Conservation (phyloP, 2,113 vertebrate genomes). For the Mesitornis unicolor region DNA sequence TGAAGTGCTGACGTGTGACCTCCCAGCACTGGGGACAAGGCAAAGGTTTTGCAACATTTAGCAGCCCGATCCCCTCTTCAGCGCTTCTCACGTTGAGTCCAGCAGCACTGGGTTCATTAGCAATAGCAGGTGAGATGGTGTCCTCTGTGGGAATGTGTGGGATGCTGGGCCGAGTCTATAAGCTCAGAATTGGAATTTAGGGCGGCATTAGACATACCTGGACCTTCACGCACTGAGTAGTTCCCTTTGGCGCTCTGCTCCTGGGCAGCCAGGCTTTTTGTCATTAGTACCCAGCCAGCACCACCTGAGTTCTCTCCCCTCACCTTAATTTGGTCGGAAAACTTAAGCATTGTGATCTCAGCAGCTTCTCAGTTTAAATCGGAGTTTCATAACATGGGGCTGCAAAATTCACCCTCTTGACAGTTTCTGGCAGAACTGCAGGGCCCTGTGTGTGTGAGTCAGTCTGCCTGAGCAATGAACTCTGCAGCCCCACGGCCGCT, state of each 20-base stretch:
- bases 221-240: too few relatives aligned
- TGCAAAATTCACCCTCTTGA: not conserved
- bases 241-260: not conserved
- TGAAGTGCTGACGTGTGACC: rapidly evolving
- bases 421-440: not conserved
- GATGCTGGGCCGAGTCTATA: not conserved
- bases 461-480: not conserved
- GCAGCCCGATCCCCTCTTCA: not conserved
- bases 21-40: not conserved
- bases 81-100: not conserved
- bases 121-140: not conserved
- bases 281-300: not conserved
- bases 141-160: rapidly evolving
- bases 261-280: not conserved
- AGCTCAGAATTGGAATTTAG: not conserved
- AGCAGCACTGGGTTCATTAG: not conserved
- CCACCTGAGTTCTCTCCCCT: not conserved
- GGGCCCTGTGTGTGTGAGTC: not conserved
- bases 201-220: not conserved
- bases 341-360: not conserved
- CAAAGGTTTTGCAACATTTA: not conserved
- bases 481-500: not conserved
- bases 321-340: not conserved
- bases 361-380: not conserved
- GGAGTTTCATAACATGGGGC: not conserved